Base-by-base conservation (phyloP, 2,113 vertebrate species). In the Gambusia affinis region DNA sequence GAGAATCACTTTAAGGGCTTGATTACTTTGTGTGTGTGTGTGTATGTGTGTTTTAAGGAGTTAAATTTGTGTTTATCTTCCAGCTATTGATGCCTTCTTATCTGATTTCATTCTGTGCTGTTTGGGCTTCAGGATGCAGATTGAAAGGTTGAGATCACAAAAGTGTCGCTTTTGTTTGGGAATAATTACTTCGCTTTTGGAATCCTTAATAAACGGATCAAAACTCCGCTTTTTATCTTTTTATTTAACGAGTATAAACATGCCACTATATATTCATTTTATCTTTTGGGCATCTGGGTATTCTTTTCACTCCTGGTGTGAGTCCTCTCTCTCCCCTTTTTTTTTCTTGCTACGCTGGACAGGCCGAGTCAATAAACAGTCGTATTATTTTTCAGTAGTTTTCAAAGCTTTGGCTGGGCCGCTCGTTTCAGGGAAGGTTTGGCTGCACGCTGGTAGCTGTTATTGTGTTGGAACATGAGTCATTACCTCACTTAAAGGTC, bases 11-110 rank as follows among this genome's bases (percentile, higher is more conserved):
- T 90, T 88, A 92, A 85, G 83, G 91, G 83, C 88, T 89, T 94
- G 93, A 93, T 94, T 94, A 88, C 89, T 91, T 94, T 92, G 88
- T 92, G 92, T 93, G 83, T 73, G 2, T 22, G 67, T 72, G 24
- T 79, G 73, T 37, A 0, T 33, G 27, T 27, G 27, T 35, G 8
- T 37, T 37, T 37, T 37, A 37, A 37, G 12, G 35, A 37, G 35
- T 37, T 37, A 73, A 84, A 76, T 79, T 93, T 83, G 73, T 88
- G 79, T 91, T 92, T 91, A 87, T 83, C 84, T 72, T 73, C 31
- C 42, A 76, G 80, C 67, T 75, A 83, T 91, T 82, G 77, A 82
- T 60, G 67, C 78, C 77, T 66, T 82, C 64, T 67, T 66, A 87
- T 78, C 79, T 80, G 74, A 54, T 83, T 66, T 78, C 76, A 64